These are phyloP conservation scores for Pterocles orientalis DNA, from an alignment of 2,113 vertebrate species.

Conservation along the genomic window DNA sequence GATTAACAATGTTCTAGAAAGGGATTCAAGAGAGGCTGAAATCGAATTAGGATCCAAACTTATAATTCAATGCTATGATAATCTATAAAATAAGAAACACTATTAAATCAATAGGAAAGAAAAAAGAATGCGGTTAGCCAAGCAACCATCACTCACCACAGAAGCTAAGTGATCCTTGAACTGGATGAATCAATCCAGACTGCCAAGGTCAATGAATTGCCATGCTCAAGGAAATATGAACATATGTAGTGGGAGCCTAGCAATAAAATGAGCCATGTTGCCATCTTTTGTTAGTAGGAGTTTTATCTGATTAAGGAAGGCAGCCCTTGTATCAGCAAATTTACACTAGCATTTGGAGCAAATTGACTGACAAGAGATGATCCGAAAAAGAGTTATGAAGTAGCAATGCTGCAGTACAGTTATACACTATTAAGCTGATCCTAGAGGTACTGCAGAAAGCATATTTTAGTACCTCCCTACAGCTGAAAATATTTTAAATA, in stretches of 20 bases:
- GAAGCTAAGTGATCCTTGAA: conserved; percentile 55
- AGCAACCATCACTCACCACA: conserved; percentile 44
- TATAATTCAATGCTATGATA: conserved; percentile 44
- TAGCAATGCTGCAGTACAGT: not conserved
- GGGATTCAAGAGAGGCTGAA: not conserved
- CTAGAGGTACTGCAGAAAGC: not conserved
- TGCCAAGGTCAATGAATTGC: conserved; percentile 63
- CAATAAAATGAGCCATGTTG: conserved; percentile 34
- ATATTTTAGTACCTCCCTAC: not conserved
- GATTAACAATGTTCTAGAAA: conserved; percentile 20
- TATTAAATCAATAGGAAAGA: conserved; percentile 65
- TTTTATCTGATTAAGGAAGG: conserved; percentile 31
- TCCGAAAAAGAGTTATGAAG: conserved; percentile 8
- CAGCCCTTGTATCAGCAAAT: conserved; percentile 27
- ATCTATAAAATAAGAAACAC: conserved; percentile 62
- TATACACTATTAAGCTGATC: not conserved
- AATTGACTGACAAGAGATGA: conserved; percentile 14
- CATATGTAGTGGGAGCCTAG: not conserved
- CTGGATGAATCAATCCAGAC: conserved; percentile 54
- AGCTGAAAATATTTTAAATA: not conserved
- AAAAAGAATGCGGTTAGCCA: conserved; percentile 31
- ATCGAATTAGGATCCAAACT: conserved; percentile 28
- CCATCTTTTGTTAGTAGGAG: conserved; percentile 18
- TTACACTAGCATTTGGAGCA: not conserved
- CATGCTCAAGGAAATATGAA: conserved; percentile 39